Base-by-base conservation (phyloP, 2,888 invertebrate species). In the Pammene aurita region DNA sequence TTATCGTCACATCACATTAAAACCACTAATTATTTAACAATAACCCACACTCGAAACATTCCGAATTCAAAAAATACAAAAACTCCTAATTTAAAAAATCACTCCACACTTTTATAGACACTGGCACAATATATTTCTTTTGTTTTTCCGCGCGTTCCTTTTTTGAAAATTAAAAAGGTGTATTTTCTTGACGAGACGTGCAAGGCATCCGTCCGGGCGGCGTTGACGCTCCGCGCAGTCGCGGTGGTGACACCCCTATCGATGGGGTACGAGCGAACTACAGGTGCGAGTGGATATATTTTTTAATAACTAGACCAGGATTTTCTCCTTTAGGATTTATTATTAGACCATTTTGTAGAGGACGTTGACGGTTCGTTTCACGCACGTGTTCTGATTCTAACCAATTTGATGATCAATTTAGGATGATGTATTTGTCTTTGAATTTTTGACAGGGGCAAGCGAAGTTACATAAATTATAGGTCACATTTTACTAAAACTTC, bases 231-330 rank as follows among this genome's bases (percentile, higher is more conserved):
- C 64, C 80, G 89, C 91, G 91, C 88, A 80, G 77, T 87, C 91
- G 89, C 84, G 85, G 74, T 74, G 80, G 69, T 82, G 84, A 84
- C 89, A 85, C 88, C 89, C 88, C 83, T 76, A 66, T 42, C 41
- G 44, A 72, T 87, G 85, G 89, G 80, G 80, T 34, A 70, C 82
- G 54, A 87, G 42, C 18, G 14, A 7, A 18, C 48, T 60, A 69
- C 65, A 69, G 69, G 69, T 69, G 69, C 69, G 60, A 65, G 34
- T 14, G 41, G 50, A 56, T 38, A 18, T n/a, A 18, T 60, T 41
- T 50, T 63, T 56, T 50, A 56, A 57, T 62, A 41, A 54, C 42
- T 35, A 58, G 35, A 42, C 13, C 26, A 50, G 44, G 60, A 18
- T 61, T 46, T 54, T 46, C 54, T 42, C 46, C 7, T 56, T 41